Base-by-base conservation (phyloP, 2,888 invertebrate species). In the Phorcus lineatus region DNA sequence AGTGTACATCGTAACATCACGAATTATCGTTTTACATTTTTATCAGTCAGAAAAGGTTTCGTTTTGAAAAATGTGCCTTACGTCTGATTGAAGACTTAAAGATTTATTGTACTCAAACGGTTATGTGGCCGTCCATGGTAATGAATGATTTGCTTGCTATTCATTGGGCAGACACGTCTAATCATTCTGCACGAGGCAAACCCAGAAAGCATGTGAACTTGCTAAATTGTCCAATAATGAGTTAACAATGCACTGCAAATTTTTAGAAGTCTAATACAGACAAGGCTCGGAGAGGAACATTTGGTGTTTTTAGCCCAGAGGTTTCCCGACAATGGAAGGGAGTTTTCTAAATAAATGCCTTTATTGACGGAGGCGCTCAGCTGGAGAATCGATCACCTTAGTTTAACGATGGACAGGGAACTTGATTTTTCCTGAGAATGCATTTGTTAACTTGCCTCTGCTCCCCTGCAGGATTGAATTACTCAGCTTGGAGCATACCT, bases 351-450 rank as follows among this genome's bases (percentile, higher is more conserved):
- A 70, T 70, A 70, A 40, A 70, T 36, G 70, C 36, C 70, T 36
- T 36, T 36, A 36, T 36, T 70, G 70, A 70, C 70, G 36, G 19
- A 24, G n/a, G 40, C 70, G 70, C 19, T 36, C 17, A 70, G 36
- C 31, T 70, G 19, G 70, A 70, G 36, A 70, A 70, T 70, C 70
- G 31, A 70, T 70, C 36, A 70, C 36, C 31, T 31, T 70, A 70
- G 70, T 70, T 70, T 36, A 40, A 19, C 70, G 36, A 70, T n/a
- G 70, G 70, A 31, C 70, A 16, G 36, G n/a, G 40, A 17, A 19
- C 70, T 70, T 70, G 70, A 70, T 70, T 36, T 36, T 36, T 31
- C 70, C 70, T 70, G 70, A 70, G 70, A 70, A 36, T 40, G 70
- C 70, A 70, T 70, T 70, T 70, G 70, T 70, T 70, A 70, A 19